Conservation (phyloP, 2,888 invertebrate genomes). For the Harpalus rufipes region DNA sequence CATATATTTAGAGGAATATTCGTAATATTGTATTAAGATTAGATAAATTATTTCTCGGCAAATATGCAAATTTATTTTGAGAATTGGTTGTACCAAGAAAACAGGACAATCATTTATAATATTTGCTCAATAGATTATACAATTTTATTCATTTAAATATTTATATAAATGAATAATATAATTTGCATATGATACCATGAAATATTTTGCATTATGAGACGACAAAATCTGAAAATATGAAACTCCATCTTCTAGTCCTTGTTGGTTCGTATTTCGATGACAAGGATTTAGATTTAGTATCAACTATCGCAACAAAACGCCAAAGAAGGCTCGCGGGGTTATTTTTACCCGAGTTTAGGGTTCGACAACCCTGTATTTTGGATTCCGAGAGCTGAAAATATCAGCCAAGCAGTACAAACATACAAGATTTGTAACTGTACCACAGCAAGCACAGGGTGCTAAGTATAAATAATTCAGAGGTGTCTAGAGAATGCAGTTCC, state of each 20-base stretch:
- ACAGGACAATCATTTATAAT: background rate
- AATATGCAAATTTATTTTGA: background rate
- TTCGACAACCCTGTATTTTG: slow-evolving; percentile 58
- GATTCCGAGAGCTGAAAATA: slow-evolving; percentile 56
- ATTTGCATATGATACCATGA: too few relatives aligned
- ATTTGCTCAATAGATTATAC: background rate
- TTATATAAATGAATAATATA: background rate
- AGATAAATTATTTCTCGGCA: background rate
- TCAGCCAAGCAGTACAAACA: slow-evolving; percentile 27
- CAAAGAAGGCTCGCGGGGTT: slow-evolving; percentile 38
- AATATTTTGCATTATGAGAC: background rate
- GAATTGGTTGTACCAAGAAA: background rate
- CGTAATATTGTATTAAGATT: background rate
- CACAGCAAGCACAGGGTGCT: slow-evolving; percentile 18
- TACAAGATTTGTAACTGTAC: background rate
- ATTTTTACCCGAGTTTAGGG: slow-evolving; percentile 43
- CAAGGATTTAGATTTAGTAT: slow-evolving; percentile 14
- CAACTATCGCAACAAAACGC: background rate
- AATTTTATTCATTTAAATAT: background rate
- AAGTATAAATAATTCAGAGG: slow-evolving; percentile 42
- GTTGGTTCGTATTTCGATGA: background rate
- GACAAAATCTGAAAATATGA: slow-evolving; percentile 13
- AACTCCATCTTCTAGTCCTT: background rate
- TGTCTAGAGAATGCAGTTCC: slow-evolving; percentile 50
- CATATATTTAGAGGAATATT: background rate